A percentile compares a stretch with the other conserved stretches of the same genome.
Evolutionary conservation across 2,113 vertebrate genomes (phyloP).

Genomic region (Hippocampus guttulatus): DNA sequence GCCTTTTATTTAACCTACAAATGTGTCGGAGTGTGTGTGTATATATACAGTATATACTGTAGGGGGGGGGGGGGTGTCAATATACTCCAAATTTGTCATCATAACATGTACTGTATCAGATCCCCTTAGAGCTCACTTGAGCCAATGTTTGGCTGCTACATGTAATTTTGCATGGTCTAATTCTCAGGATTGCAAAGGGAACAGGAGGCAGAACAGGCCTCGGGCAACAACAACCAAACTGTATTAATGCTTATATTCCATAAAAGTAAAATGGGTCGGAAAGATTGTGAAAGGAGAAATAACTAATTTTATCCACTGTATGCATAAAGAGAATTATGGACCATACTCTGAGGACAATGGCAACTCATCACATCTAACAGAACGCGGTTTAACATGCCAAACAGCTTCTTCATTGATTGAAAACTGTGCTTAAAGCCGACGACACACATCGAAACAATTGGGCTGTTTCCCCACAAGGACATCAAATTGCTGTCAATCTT

Average conservation of each 20-base stretch:
- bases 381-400: too few species aligned
- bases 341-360: neutral
- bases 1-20: too few species aligned
- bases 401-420: too few species aligned
- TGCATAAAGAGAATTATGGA: neutral
- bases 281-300: conserved; percentile 18
- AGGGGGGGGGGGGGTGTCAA: too few species aligned
- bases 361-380: neutral
- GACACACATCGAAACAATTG: too few species aligned
- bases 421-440: too few species aligned
- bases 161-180: conserved; percentile 45
- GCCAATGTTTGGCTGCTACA: conserved; percentile 10
- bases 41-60: too few species aligned
- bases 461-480: too few species aligned
- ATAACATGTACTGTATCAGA: neutral
- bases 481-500: too few species aligned
- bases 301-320: neutral
- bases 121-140: conserved; percentile 18
- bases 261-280: conserved; percentile 41
- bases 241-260: conserved; percentile 59
- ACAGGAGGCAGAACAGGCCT: conserved; percentile 57
- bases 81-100: neutral
- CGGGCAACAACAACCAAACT: conserved; percentile 53
- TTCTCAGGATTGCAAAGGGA: conserved; percentile 57
- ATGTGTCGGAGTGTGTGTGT: too few species aligned